Conservation (phyloP, 2,888 invertebrate species). For the Stenurella melanura region DNA sequence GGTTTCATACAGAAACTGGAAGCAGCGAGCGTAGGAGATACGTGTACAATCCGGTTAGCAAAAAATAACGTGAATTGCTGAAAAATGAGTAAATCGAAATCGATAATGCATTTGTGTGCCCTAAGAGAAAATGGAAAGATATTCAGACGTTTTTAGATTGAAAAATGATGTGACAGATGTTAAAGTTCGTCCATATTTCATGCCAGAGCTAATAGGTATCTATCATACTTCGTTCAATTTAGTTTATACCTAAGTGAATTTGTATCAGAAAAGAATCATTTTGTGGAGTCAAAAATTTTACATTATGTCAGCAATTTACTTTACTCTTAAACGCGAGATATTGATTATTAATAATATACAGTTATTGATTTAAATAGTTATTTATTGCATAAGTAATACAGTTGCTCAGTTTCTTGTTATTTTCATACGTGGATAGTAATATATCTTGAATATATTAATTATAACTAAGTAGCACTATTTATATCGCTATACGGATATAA, state of each 20-base stretch:
- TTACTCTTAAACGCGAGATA: not conserved
- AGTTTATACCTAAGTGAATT: slow-evolving; percentile 22
- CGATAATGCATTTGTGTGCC: slow-evolving; percentile 32
- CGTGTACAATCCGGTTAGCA: not conserved
- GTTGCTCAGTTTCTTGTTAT: not conserved
- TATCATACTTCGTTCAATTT: slow-evolving; percentile 28
- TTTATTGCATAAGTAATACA: not conserved
- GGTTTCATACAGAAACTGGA: not conserved
- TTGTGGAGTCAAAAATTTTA: not conserved
- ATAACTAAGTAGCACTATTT: no score
- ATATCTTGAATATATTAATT: no score
- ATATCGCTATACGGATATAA: no score
- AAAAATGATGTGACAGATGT: slow-evolving; percentile 37
- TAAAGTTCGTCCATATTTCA: slow-evolving; percentile 34
- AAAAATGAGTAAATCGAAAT: slow-evolving; percentile 34
- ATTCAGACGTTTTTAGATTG: slow-evolving; percentile 29
- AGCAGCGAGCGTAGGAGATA: not conserved
- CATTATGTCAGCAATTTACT: not conserved
- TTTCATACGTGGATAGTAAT: no score
- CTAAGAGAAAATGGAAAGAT: slow-evolving; percentile 24
- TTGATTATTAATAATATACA: not conserved
- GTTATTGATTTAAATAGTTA: not conserved
- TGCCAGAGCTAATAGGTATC: slow-evolving; percentile 32
- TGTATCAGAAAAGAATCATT: slow-evolving; percentile 7
- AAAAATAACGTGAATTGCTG: slow-evolving; percentile 19